Evolutionary conservation across 2,888 invertebrate species (phyloP), one percentile per base, ranked within the genome.

Genomic region (Drosophila sordidula): DNA sequence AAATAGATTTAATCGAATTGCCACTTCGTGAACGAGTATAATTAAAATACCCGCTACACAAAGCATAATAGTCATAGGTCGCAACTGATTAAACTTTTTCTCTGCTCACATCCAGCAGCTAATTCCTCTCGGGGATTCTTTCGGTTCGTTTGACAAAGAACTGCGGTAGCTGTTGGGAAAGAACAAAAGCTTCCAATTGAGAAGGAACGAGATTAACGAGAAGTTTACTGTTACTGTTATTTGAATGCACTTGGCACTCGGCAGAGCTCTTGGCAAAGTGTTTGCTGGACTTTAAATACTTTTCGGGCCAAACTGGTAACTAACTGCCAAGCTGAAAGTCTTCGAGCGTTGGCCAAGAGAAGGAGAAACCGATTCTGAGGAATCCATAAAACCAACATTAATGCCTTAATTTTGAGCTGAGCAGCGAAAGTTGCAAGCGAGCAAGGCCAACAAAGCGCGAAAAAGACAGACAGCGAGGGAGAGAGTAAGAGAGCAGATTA

Each of bases 351-450:
- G 47, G 57, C 42, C 42, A 68, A 66, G 25, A 47, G 75, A 80
- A 67, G 70, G 64, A 59, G 79, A 76, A 84, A 85, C 82, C 71
- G 69, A 70, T 78, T 62, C 46, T 49, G 45, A 52, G 59, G 64
- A 66, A 84, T 75, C 78, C 78, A 89, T 84, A 80, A 89, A 89
- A 89, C 81, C 75, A 87, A 77, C 81, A 84, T 78, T 85, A 89
- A 89, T 87, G 81, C 81, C 76, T 89, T 85, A 76, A 84, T 85
- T 80, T 87, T 63, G 52, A 69, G 79, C 80, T 75, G 52, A 77
- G 65, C 68, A 73, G 77, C 56, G 83, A 83, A 83, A 83, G 77
- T 86, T 74, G 49, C 62, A 44, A 73, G 54, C 63, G 47, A 14
- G 44, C 66, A 59, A 79, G 62, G 68, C 62, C 68, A 58, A 47